Conservation (phyloP, 2,113 vertebrate genomes). For the Limnothrissa miodon region DNA sequence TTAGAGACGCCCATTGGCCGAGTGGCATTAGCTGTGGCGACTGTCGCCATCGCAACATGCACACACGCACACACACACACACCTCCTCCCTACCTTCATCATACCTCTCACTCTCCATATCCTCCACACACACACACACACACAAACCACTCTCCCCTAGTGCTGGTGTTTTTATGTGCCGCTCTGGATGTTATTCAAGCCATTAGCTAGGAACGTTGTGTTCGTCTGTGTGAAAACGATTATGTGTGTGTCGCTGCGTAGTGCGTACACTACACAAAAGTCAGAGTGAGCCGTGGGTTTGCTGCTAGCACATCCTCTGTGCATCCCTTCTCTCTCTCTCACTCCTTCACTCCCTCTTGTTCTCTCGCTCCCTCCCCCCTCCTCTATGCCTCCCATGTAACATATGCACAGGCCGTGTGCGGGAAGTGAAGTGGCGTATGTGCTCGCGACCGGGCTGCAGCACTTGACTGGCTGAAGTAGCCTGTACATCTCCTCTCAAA, state of each 20-base stretch:
- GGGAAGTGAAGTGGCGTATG: conserved; percentile 24
- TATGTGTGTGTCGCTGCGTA: conserved; percentile 35
- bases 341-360: neutral
- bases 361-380: neutral
- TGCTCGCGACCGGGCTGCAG: conserved; percentile 35
- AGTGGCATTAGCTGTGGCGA: conserved; percentile 66
- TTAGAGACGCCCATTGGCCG: conserved; percentile 75
- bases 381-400: neutral
- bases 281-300: conserved; percentile 34
- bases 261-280: conserved; percentile 28
- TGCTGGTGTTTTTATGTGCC: conserved; percentile 49
- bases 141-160: neutral
- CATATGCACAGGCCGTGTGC: neutral
- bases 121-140: neutral
- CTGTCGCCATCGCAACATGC: conserved; percentile 49
- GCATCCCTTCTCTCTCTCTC: neutral
- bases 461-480: conserved; percentile 57
- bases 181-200: conserved; percentile 73
- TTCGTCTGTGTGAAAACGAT: conserved; percentile 56
- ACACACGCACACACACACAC: conserved; percentile 36
- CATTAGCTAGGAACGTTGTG: conserved; percentile 68
- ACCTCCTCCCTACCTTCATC: conserved; percentile 26
- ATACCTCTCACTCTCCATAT: neutral
- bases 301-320: neutral
- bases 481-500: conserved; percentile 54